phyloP scores from a whole-genome alignment of 92 coral and sea anemone species.

The Epizoanthus illoricatus region DNA sequence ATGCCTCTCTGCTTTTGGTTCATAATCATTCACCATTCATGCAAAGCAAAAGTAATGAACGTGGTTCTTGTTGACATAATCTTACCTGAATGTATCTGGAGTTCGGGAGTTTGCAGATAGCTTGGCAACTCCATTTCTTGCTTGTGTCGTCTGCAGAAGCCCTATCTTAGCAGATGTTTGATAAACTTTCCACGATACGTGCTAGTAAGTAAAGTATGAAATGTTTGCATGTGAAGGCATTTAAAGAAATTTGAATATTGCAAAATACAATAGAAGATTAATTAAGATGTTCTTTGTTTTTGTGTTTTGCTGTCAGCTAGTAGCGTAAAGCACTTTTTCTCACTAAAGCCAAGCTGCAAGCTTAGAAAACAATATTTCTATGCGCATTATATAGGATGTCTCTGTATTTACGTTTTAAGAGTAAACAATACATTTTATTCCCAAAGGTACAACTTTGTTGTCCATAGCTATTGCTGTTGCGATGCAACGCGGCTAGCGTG shows the following conservation, averaged over 20 bases:
- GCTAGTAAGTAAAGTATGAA: not conserved
- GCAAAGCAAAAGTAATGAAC: not conserved
- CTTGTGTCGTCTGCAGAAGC: too few relatives aligned
- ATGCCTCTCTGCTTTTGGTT: not conserved
- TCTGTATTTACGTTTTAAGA: not conserved
- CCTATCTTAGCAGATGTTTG: not conserved
- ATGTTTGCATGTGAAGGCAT: not conserved
- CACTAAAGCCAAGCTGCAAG: too few relatives aligned
- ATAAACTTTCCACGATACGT: not conserved
- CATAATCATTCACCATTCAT: not conserved
- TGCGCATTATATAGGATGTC: not conserved
- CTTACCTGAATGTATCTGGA: not conserved
- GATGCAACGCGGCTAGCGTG: not conserved
- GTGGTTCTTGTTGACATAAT: not conserved
- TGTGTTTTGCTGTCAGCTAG: not conserved
- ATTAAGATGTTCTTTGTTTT: constrained; percentile 6
- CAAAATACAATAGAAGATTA: not conserved
- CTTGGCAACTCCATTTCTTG: not conserved
- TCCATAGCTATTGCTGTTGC: not conserved
- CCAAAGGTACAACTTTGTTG: not conserved
- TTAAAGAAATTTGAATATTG: not conserved
- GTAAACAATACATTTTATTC: not conserved
- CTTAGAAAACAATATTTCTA: too few relatives aligned
- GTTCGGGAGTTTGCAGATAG: not conserved
- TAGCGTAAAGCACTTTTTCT: not conserved